A percentile compares a stretch with the other conserved stretches of the same genome.
phyloP scores from a whole-genome alignment of 2,888 invertebrate species.

The Alviniconcha strummeri region DNA sequence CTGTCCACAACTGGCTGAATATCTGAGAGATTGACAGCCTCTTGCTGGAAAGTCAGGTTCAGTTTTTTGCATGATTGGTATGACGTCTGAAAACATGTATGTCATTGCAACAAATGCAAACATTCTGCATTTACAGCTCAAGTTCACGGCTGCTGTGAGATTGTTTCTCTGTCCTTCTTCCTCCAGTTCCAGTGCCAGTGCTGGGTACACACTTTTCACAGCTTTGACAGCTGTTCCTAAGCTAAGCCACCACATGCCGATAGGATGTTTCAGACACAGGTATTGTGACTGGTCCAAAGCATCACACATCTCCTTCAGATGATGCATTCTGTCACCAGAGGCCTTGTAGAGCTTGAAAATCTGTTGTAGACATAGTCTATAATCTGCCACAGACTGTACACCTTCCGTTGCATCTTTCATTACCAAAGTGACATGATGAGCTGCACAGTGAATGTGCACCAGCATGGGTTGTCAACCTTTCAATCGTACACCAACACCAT shows the following conservation, averaged over 20 bases:
- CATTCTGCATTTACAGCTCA: neutral
- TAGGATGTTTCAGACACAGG: neutral
- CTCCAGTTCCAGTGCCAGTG: neutral
- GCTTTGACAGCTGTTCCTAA: neutral
- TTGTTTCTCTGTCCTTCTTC: neutral
- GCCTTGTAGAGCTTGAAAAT: neutral
- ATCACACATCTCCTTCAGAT: conserved; percentile 2
- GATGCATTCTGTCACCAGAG: neutral
- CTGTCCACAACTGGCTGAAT: neutral
- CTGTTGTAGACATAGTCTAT: neutral
- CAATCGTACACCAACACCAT: neutral
- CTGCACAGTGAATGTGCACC: neutral
- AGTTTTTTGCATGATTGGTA: neutral
- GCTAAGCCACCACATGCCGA: neutral
- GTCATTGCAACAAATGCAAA: conserved; percentile 3
- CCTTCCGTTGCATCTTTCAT: neutral
- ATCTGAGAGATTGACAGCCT: neutral
- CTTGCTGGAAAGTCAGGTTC: neutral
- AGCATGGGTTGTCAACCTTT: neutral
- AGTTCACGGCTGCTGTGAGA: neutral
- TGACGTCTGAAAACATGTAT: conserved; percentile 1
- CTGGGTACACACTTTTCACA: neutral
- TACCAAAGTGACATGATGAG: neutral
- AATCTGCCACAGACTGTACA: neutral
- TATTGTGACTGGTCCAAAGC: neutral